Evolutionary conservation across 64 coral and sea anemone genomes (phyloP).

Genomic region (Dendronephthya gigantea): DNA sequence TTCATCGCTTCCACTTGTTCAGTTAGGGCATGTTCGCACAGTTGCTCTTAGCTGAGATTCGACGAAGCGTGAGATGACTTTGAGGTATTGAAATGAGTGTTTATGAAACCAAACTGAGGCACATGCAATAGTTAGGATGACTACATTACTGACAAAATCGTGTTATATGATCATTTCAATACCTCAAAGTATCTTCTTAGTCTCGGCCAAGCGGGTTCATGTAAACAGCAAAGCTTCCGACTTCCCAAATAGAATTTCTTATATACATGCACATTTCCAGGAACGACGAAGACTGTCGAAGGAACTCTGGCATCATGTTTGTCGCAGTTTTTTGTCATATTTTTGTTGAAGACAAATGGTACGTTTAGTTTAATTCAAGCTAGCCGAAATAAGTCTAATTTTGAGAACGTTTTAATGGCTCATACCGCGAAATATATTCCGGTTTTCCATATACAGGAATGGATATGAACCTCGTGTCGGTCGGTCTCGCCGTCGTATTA

Average conservation of each 20-base stretch:
- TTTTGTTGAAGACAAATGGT: neutral
- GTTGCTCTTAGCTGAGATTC: too few relatives aligned
- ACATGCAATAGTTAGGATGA: too few relatives aligned
- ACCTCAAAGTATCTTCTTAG: too few relatives aligned
- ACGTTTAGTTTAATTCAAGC: neutral
- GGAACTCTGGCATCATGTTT: neutral
- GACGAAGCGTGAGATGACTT: too few relatives aligned
- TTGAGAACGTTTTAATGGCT: neutral
- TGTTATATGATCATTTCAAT: too few relatives aligned
- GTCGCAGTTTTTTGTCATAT: neutral
- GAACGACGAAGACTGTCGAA: neutral
- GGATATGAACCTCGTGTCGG: neutral
- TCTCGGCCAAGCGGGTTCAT: too few relatives aligned
- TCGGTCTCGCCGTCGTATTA: neutral
- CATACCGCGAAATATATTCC: too few relatives aligned
- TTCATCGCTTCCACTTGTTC: neutral
- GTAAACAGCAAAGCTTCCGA: too few relatives aligned
- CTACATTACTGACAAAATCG: too few relatives aligned
- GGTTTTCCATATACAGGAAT: neutral
- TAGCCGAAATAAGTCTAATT: neutral
- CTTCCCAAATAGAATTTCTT: neutral
- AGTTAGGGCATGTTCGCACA: too few relatives aligned
- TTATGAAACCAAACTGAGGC: too few relatives aligned
- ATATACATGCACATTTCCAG: neutral
- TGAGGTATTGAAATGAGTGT: too few relatives aligned